Base-by-base conservation (phyloP, 2,113 vertebrate species). In the Brachypodius melanocephalos region DNA sequence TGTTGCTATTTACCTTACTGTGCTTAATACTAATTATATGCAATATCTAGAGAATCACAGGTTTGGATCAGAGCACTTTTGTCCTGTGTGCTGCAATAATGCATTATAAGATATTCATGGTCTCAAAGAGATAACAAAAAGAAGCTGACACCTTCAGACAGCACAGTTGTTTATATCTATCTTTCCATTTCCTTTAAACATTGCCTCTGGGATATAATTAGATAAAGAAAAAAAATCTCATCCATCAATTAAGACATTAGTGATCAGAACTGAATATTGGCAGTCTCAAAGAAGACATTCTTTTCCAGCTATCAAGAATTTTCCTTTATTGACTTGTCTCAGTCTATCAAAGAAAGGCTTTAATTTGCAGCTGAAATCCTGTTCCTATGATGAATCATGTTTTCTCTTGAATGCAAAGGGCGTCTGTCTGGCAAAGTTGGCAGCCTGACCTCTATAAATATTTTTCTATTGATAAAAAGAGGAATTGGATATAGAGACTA, bases 381-480 rank as follows among this genome's bases (percentile, higher is more conserved):
- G 68, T 87, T 91, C 75, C 48, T 89, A n/a, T 0, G 11, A 94
- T 89, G 93, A 96, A 75, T 95, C 93, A 91, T 97, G 45, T 93
- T 96, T 81, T 95, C 73, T 74, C 93, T 80, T 91, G 36, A 85
- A 88, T 71, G 87, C 32, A 76, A 89, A 96, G 87, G 67, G 75
- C 69, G 71, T 69, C 78, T 96, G 90, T 97, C 95, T 97, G 88
- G 81, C 69, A 85, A 96, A 94, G 58, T 76, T 95, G 85, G 85
- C 88, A 88, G 84, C 84, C 88, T 77, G 85, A 75, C 40, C 83
- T 91, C 62, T 67, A 42, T 73, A 93, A 94, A 92, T 96, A 86
- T 95, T 96, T 34, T 91, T 97, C 91, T 96, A 90, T 84, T 93
- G 90, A 96, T 93, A 97, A 96, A 95, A 94, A 85, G 79, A 93